A percentile compares a stretch with the other conserved stretches of the same genome.
phyloP scores from a whole-genome alignment of 2,113 vertebrate genomes.

The Pterocles orientalis region DNA sequence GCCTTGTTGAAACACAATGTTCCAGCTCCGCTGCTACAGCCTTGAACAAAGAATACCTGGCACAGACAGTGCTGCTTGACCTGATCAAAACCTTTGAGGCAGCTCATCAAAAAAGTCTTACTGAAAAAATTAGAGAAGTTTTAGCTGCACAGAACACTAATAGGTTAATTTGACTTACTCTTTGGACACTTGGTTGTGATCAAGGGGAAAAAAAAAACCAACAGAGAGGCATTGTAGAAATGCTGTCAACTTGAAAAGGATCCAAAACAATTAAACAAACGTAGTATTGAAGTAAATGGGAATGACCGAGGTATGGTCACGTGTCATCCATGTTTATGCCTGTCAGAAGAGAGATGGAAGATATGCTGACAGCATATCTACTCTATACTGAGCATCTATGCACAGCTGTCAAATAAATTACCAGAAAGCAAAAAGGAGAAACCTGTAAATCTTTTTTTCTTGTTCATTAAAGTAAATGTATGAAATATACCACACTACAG shows the following conservation, averaged over 20 bases:
- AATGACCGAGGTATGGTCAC: background rate
- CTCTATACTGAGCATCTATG: background rate
- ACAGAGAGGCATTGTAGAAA: background rate
- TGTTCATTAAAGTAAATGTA: background rate
- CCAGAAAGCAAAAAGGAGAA: background rate
- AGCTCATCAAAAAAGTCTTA: constrained; percentile 21
- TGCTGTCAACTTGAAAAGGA: background rate
- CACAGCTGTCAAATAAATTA: constrained; percentile 26
- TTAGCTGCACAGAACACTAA: background rate
- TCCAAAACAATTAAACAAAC: background rate
- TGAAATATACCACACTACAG: background rate
- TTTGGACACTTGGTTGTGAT: background rate
- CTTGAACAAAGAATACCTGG: constrained; percentile 29
- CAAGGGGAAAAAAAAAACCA: background rate
- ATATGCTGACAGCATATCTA: background rate
- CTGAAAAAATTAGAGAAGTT: background rate
- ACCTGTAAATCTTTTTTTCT: background rate
- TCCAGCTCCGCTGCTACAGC: background rate
- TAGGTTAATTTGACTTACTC: background rate
- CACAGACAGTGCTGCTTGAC: constrained; percentile 12
- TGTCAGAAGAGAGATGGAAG: background rate
- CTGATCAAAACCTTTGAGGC: constrained; percentile 9
- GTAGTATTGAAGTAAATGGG: background rate
- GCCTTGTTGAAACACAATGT: constrained; percentile 21
- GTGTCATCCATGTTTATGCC: background rate